Evolutionary conservation across 2,797 vertebrate genomes (phyloP).

Genomic region (Tragopan temminckii): DNA sequence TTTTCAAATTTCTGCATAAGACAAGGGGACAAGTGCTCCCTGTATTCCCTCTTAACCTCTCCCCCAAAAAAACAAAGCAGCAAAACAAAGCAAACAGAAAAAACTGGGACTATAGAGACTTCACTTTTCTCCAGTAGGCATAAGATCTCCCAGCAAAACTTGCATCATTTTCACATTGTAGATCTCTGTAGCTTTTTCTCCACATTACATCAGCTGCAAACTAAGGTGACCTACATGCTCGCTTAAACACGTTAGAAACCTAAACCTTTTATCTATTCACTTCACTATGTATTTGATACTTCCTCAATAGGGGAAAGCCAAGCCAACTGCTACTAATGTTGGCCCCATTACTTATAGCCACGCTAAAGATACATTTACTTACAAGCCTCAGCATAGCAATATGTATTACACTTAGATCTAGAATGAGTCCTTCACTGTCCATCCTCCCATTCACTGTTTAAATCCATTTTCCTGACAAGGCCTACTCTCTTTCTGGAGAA

Average conservation of each 20-base stretch:
- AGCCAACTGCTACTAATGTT: not conserved
- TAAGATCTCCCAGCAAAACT: not conserved
- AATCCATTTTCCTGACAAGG: not conserved
- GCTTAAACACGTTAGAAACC: not conserved
- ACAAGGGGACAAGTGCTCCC: not conserved
- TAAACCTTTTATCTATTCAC: not conserved
- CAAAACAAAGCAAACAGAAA: not conserved
- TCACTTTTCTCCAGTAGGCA: not conserved
- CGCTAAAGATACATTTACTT: not conserved
- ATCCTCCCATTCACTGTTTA: not conserved
- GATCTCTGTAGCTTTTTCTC: not conserved
- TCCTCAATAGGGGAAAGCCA: not conserved
- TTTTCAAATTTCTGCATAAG: not conserved
- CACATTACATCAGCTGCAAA: not conserved
- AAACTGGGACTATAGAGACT: not conserved
- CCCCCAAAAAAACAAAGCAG: not conserved
- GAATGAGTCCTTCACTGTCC: not conserved
- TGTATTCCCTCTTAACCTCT: not conserved
- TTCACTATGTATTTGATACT: not conserved
- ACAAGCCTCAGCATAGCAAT: not conserved
- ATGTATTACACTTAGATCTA: not conserved
- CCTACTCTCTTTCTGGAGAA: not conserved
- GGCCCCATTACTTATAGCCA: not conserved
- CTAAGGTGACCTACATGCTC: not conserved
- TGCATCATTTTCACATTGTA: not conserved